Base-by-base conservation (phyloP, 2,888 invertebrate species). In the Stegana nigrithorax region DNA sequence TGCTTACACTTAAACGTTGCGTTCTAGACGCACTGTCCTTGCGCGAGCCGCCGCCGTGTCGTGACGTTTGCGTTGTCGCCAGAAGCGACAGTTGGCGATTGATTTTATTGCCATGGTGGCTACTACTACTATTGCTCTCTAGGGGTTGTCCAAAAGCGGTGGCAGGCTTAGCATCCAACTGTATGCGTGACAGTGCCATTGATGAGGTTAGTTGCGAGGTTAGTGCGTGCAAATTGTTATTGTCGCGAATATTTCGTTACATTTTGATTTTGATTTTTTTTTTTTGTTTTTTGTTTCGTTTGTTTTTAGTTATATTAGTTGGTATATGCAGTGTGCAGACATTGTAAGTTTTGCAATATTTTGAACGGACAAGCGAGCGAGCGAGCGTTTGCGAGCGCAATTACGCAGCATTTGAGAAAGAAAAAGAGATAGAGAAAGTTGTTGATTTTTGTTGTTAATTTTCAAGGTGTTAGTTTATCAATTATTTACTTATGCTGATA, bases 1-100 rank as follows among this genome's bases (percentile, higher is more conserved):
- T 72, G 85, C 92, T 91, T 91, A 92, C 92, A 89, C 91, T 90
- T 86, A 91, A 91, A 90, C 90, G 92, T 81, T 91, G 90, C 83
- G 91, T 90, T 84, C 84, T 89, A 82, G 88, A 90, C 91, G 92
- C 91, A 81, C 89, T 89, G 81, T 89, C 89, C 79, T 86, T 88
- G 70, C 88, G 87, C n/a, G n/a, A n/a, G 80, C 83, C 81, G 72
- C 84, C 78, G 72, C 62, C 27, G 66, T 55, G 53, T 8, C 68
- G 68, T 64, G 72, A 55, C 10, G 53, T 10, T n/a, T 55, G 53
- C 21, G 53, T 21, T 62, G 88, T 87, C 75, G 90, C 88, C 73
- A 89, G 89, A 82, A 90, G 88, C 68, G 92, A 91, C 73, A 91
- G 86, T 82, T 90, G 90, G 62, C 91, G 89, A 71, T 89, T 89